phyloP scores from a whole-genome alignment of 2,797 vertebrate genomes.

The Melanotaenia pygmaea region DNA sequence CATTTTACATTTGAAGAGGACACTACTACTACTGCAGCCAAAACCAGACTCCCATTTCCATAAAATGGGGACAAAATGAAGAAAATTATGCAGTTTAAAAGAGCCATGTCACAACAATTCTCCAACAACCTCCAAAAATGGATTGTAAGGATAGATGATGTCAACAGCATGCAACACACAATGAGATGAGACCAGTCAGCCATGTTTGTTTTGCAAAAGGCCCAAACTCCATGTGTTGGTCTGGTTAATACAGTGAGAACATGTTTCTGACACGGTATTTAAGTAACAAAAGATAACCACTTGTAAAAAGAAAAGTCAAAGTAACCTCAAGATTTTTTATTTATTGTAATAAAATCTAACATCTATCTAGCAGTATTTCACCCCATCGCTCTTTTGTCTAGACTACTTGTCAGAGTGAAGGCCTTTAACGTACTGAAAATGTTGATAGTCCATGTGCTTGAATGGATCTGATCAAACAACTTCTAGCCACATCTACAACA shows the following conservation, averaged over 20 bases:
- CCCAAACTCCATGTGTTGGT: constrained; percentile 31
- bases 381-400: constrained; percentile 45
- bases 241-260: constrained; percentile 28
- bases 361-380: constrained; percentile 62
- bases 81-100: constrained; percentile 36
- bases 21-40: background rate
- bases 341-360: constrained; percentile 72
- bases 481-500: constrained; percentile 64
- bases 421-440: constrained; percentile 62
- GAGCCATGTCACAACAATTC: constrained; percentile 28
- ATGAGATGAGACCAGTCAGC: constrained; percentile 49
- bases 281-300: constrained; percentile 52
- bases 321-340: constrained; percentile 65
- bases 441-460: constrained; percentile 70
- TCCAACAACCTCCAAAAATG: constrained; percentile 32
- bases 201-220: constrained; percentile 43
- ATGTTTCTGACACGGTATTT: constrained; percentile 16
- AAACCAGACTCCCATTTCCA: constrained; percentile 36
- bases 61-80: constrained; percentile 35
- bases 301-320: constrained; percentile 57
- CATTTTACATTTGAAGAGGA: constrained; percentile 66
- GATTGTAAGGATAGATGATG: constrained; percentile 45
- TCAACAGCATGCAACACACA: constrained; percentile 53
- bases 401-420: constrained; percentile 55
- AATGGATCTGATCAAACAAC: constrained; percentile 63